Evolutionary conservation across 1,140 invertebrate species (phyloP).

Genomic region (Drosophila kohkoa): DNA sequence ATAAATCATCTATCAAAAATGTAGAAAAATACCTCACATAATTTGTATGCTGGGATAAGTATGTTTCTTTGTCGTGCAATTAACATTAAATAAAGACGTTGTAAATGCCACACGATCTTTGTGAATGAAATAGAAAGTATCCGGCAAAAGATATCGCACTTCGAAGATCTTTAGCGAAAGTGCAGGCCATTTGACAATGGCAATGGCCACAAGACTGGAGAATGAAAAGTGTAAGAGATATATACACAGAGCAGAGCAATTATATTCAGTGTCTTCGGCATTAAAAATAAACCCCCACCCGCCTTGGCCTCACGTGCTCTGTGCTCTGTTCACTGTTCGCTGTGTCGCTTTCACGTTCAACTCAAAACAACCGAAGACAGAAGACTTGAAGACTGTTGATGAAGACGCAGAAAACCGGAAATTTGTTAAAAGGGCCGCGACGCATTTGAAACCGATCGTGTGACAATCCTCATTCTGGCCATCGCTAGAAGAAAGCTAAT

Average conservation of each 20-base stretch:
- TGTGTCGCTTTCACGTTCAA: constrained; percentile 34
- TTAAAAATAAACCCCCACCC: constrained; percentile 4
- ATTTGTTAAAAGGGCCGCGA: constrained; percentile 49
- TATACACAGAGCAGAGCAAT: constrained; percentile 25
- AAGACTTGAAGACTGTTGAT: not conserved
- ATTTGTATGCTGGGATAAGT: not conserved
- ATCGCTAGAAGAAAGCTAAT: constrained; percentile 36
- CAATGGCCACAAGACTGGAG: constrained; percentile 8
- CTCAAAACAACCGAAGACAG: not conserved
- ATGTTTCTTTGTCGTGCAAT: constrained; percentile 12
- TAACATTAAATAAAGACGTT: constrained; percentile 33
- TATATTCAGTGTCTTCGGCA: constrained; percentile 13
- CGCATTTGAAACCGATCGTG: constrained; percentile 38
- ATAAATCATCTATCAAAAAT: constrained; percentile 26
- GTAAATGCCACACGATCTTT: constrained; percentile 55
- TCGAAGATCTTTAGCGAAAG: constrained; percentile 67
- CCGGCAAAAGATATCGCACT: constrained; percentile 56
- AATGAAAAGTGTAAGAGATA: constrained; percentile 26
- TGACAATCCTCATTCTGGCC: constrained; percentile 37
- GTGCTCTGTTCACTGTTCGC: not conserved
- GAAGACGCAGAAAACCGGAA: constrained; percentile 58
- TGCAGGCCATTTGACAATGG: constrained; percentile 50
- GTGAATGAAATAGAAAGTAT: constrained; percentile 81
- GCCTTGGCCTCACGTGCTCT: constrained; percentile 52
- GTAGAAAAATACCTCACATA: not conserved